phyloP scores from a whole-genome alignment of 2,888 invertebrate species.

The Diplolepis rosae region DNA sequence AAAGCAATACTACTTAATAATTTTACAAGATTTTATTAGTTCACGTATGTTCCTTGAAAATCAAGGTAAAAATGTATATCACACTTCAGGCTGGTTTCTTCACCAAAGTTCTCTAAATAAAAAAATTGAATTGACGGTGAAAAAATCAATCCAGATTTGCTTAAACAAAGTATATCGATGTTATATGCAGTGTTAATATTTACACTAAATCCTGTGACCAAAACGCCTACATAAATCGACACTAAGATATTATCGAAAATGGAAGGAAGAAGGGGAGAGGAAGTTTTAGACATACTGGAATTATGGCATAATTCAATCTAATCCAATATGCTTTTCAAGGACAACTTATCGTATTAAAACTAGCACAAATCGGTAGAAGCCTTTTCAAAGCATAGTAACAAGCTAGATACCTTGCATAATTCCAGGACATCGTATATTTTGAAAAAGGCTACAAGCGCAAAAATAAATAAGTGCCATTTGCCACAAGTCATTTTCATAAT shows the following conservation, averaged over 20 bases:
- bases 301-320: constrained; percentile 52
- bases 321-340: constrained; percentile 63
- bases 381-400: constrained; percentile 59
- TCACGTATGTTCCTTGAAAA: not conserved
- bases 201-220: not conserved
- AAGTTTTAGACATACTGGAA: constrained; percentile 35
- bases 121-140: not conserved
- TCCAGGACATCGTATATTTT: constrained; percentile 30
- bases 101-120: not conserved
- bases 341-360: constrained; percentile 62
- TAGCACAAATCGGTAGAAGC: constrained; percentile 62
- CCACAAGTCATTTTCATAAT: no score
- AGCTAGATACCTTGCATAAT: constrained; percentile 58
- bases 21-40: constrained; percentile 1
- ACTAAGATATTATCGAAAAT: not conserved
- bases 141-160: not conserved
- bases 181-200: not conserved
- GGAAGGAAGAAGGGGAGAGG: constrained; percentile 32
- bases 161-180: not conserved
- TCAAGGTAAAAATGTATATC: not conserved
- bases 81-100: not conserved
- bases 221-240: not conserved
- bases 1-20: constrained; percentile 33
- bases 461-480: no score
- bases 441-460: not conserved